Evolutionary conservation across 2,113 vertebrate genomes (phyloP).

Genomic region (Phylloscopus trochiloides): DNA sequence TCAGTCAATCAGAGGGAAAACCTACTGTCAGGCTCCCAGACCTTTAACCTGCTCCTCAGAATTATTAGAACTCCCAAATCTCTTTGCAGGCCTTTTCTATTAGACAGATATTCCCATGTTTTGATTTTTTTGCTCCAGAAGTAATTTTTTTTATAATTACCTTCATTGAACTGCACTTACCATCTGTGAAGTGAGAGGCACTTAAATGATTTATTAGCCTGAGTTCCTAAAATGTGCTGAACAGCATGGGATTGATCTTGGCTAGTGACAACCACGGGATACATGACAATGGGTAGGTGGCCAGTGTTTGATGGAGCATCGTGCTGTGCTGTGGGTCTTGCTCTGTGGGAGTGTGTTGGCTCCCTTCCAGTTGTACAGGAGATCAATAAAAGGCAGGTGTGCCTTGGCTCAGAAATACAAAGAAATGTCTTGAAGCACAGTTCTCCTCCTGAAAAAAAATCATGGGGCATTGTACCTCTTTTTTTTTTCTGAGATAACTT

Average conservation of each 20-base stretch:
- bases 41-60: constrained; percentile 72
- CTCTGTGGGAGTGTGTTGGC: constrained; percentile 1
- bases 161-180: constrained; percentile 77
- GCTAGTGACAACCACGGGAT: constrained; percentile 53
- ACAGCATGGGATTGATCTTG: constrained; percentile 56
- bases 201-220: constrained; percentile 76
- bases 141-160: constrained; percentile 81
- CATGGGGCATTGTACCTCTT: neutral
- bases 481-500: constrained; percentile 5
- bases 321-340: neutral
- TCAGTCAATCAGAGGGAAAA: constrained; percentile 69
- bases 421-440: neutral
- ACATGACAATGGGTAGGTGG: constrained; percentile 34
- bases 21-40: constrained; percentile 68
- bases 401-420: constrained; percentile 6
- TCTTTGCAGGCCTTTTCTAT: constrained; percentile 72
- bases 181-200: constrained; percentile 67
- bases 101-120: constrained; percentile 73
- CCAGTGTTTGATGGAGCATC: constrained; percentile 40
- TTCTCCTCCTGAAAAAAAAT: neutral
- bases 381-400: constrained; percentile 47
- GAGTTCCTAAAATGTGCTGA: constrained; percentile 54
- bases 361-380: neutral
- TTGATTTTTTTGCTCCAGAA: constrained; percentile 78
- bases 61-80: constrained; percentile 76